Percentiles rank a stretch among this genome's conserved stretches.
These are phyloP conservation scores for Abrostola triplasia DNA, from an alignment of 2,888 invertebrate species.

Conservation along the genomic window DNA sequence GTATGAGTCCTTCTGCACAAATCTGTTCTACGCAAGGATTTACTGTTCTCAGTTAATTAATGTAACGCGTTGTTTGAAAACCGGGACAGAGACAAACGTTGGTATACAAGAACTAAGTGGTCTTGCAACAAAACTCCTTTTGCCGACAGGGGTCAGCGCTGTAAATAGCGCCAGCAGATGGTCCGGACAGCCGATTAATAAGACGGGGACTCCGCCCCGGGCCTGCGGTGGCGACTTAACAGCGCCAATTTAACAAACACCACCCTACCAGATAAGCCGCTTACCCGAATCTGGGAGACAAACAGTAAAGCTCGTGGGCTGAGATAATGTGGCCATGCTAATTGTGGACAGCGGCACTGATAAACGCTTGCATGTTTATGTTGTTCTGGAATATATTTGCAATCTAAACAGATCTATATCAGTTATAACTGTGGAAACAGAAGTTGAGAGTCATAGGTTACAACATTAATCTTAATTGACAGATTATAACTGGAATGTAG, in stretches of 20 bases:
- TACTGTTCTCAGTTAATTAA: constrained; percentile 52
- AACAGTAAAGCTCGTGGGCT: constrained; percentile 59
- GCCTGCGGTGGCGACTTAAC: constrained; percentile 70
- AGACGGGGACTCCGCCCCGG: constrained; percentile 79
- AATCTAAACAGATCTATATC: background rate
- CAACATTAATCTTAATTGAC: background rate
- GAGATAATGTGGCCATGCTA: constrained; percentile 65
- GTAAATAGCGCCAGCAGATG: constrained; percentile 83
- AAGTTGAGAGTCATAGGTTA: no score
- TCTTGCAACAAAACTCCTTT: constrained; percentile 69
- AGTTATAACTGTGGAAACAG: no score
- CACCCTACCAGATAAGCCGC: constrained; percentile 75
- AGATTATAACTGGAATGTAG: background rate
- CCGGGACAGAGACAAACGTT: constrained; percentile 65
- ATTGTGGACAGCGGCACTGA: constrained; percentile 59
- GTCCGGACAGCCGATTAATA: constrained; percentile 87
- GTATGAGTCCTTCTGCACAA: constrained; percentile 17
- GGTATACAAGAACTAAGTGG: constrained; percentile 70
- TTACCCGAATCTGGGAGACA: constrained; percentile 74
- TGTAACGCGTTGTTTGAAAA: constrained; percentile 53
- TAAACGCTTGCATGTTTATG: constrained; percentile 45
- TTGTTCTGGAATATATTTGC: constrained; percentile 20
- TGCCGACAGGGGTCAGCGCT: constrained; percentile 80
- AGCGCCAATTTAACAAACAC: constrained; percentile 76
- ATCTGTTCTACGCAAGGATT: constrained; percentile 32